phyloP scores from a whole-genome alignment of 2,888 invertebrate species.

The Meghimatium bilineatum region DNA sequence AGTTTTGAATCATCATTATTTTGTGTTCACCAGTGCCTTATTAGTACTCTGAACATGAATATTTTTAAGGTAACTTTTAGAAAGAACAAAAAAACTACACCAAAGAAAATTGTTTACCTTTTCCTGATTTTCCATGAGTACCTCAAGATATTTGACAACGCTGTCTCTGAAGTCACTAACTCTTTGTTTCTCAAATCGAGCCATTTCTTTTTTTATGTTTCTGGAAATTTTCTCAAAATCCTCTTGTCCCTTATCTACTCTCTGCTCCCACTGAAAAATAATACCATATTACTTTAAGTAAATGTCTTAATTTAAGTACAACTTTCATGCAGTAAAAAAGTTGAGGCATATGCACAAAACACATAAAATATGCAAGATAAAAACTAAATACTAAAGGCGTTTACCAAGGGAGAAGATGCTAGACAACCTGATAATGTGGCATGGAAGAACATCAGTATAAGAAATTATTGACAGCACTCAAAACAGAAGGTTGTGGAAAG shows the following conservation, averaged over 20 bases:
- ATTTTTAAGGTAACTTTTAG: too few species aligned
- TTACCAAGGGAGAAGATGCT: too few species aligned
- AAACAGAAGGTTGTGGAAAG: too few species aligned
- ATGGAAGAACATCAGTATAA: too few species aligned
- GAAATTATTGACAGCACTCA: too few species aligned
- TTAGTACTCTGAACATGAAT: not conserved
- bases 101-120: conserved; percentile 81
- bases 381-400: too few species aligned
- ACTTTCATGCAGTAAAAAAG: too few species aligned
- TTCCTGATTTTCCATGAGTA: conserved; percentile 95
- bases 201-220: conserved; percentile 95
- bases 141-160: conserved; percentile 93
- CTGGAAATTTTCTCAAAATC: conserved; percentile 96
- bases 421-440: too few species aligned
- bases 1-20: not conserved
- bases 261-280: conserved; percentile 90
- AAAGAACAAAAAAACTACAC: too few species aligned
- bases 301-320: too few species aligned
- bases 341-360: too few species aligned
- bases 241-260: conserved; percentile 96
- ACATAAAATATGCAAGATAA: too few species aligned
- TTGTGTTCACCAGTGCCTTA: not conserved
- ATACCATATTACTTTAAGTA: not conserved
- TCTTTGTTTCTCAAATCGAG: conserved; percentile 91
- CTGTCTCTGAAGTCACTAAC: conserved; percentile 93